phyloP scores from a whole-genome alignment of 2,797 vertebrate species.

The Decapterus maruadsi region DNA sequence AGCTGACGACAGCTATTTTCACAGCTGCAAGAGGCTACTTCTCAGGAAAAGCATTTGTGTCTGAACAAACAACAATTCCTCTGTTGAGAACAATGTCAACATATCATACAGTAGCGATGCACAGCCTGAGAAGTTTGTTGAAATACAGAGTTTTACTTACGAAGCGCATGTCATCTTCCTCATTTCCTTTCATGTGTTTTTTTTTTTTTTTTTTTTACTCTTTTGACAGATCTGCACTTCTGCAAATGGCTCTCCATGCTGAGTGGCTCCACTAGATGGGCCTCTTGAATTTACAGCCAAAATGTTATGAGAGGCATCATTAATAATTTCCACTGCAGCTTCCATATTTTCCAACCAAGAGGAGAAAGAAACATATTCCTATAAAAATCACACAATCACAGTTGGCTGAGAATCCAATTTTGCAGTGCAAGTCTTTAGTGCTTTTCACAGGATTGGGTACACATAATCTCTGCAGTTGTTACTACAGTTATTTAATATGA shows the following conservation, averaged over 20 bases:
- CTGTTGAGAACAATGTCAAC: background rate
- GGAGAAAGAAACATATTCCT: background rate
- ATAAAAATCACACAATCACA: background rate
- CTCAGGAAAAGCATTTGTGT: background rate
- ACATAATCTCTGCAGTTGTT: background rate
- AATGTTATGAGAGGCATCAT: background rate
- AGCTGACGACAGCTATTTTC: background rate
- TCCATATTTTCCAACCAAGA: background rate
- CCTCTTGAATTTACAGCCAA: slow-evolving; percentile 2
- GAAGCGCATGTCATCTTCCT: background rate
- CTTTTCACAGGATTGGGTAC: background rate
- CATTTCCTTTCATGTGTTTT: no score
- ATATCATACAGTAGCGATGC: no score
- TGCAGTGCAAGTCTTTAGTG: background rate
- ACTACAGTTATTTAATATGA: background rate
- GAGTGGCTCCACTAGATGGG: background rate
- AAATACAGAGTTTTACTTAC: background rate
- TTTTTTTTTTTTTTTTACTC: background rate
- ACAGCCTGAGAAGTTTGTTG: background rate
- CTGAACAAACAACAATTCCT: background rate
- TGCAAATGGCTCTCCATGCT: slow-evolving; percentile 3
- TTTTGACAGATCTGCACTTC: slow-evolving; percentile 2
- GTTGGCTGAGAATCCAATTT: background rate
- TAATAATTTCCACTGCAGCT: slow-evolving; percentile 5
- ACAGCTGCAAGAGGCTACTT: background rate